Base-by-base conservation (phyloP, 2,797 vertebrate species). In the Anas acuta region DNA sequence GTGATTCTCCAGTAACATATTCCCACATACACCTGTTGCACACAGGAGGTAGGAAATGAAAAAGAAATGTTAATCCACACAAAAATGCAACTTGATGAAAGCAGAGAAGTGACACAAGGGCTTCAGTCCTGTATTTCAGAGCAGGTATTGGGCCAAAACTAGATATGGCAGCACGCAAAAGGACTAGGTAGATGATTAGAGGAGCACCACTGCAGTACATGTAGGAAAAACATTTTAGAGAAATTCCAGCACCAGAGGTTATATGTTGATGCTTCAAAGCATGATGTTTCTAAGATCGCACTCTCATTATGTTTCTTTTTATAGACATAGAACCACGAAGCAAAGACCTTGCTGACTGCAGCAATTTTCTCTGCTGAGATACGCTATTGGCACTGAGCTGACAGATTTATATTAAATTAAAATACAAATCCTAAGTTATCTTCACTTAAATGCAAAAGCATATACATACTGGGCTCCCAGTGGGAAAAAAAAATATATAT, bases 21-120 rank as follows among this genome's bases (percentile, higher is more conserved):
- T 96, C 74, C 23, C 65, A 86, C 62, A 75, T 69, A 92, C 89
- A 92, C 64, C 72, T 94, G 93, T 70, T 84, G 83, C 90, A 86
- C 79, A 37, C 33, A 84, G 60, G 90, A 96, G 85, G 77, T 3
- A 90, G 54, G 18, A 84, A 85, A 84, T 74, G 11, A 91, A 91
- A 95, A 93, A 81, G 84, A 95, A 96, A 96, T 93, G 84, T 57
- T 93, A 90, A 94, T 91, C 57, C 81, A 65, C 2, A 1, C 54
- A 78, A 85, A 70, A 93, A 51, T 51, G 28, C 26, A 2, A 84
- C 79, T 84, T 79, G 74, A 72, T 1, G 12, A 58, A 85, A 74
- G 54, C 60, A 65, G 51, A 47, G 51, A 93, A 95, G 67, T 57
- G 74, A 84, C 87, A 73, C 62, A 9, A 83, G 74, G 18, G 30